Evolutionary conservation across 2,113 vertebrate species (phyloP), one percentile per base, ranked within the genome.

Genomic region (Monarcha castaneiventris): DNA sequence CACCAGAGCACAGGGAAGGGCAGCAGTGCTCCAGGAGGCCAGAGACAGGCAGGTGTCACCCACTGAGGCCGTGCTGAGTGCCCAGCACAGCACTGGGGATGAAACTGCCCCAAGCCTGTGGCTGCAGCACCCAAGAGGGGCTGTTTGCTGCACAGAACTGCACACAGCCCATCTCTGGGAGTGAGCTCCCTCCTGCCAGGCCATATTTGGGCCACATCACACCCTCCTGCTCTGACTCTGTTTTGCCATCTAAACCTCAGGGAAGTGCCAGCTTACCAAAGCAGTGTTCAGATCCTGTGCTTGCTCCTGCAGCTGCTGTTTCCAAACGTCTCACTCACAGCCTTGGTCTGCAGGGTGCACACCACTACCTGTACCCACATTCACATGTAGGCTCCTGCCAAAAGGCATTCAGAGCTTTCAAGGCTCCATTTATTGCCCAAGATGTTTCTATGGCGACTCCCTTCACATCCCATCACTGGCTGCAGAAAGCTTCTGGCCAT

Each of bases 391-490:
- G 39, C 90, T 83, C 51, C 87, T 74, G 63, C 67, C 64, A 62
- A 80, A 84, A 51, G 25, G 25, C 66, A 16, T 1, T 7, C 18
- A 62, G 41, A 51, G n/a, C 22, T 52, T 84, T 22, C 48, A 81
- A 74, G 39, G 52, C 44, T 90, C 72, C 56, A 49, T 71, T 93
- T 94, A 96, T 90, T 90, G 92, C 75, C 85, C 88, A 71, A 66
- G 88, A 93, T 77, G 94, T 97, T 96, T 95, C 96, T 93, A 96
- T 94, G 94, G 94, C 1, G 94, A 97, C 82, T 93, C 66, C 79
- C 63, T 97, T 95, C 88, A 84, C 76, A 88, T 83, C 80, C 82
- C 83, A 86, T 61, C 72, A 90, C 20, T 81, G 79, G 93, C 85
- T 95, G 90, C 33, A 14, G 83, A 86, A 86, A 93, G 83, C 87